Conservation (phyloP, 2,113 vertebrate species). For the Stomatorhinus ivindoensis region DNA sequence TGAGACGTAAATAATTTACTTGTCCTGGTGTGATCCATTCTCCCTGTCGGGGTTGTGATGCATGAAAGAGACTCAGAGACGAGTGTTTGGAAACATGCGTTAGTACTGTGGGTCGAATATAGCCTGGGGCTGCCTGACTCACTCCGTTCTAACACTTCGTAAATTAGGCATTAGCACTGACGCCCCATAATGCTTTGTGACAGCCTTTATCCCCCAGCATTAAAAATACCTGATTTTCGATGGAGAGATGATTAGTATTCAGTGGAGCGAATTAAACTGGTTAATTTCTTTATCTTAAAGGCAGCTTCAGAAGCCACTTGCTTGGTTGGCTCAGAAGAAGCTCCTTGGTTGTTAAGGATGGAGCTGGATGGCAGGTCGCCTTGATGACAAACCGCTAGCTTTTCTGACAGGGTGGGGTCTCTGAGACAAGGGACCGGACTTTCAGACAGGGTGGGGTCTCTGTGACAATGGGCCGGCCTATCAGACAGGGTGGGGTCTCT, state of each 20-base stretch:
- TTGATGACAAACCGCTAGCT: background rate
- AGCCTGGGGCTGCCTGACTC: constrained; percentile 50
- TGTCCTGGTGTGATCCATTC: background rate
- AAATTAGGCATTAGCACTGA: constrained; percentile 15
- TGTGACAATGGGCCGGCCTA: background rate
- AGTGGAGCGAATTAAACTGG: background rate
- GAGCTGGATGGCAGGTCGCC: background rate
- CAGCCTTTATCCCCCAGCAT: constrained; percentile 6
- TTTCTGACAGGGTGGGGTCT: background rate
- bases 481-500: background rate
- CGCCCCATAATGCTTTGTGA: constrained; percentile 1
- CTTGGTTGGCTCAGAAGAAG: background rate
- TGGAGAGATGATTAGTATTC: constrained; percentile 2
- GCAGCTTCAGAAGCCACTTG: background rate
- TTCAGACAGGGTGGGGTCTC: background rate
- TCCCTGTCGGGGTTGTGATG: background rate
- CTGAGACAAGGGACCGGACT: background rate
- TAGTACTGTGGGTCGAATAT: constrained; percentile 29
- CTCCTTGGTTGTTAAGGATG: background rate
- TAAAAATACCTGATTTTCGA: background rate
- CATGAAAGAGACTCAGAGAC: background rate
- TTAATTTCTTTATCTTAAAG: constrained; percentile 8
- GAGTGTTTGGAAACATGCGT: background rate
- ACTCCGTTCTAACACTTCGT: constrained; percentile 43
- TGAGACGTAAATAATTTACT: background rate